phyloP scores from a whole-genome alignment of 2,888 invertebrate genomes.

The Drosophila yooni region DNA sequence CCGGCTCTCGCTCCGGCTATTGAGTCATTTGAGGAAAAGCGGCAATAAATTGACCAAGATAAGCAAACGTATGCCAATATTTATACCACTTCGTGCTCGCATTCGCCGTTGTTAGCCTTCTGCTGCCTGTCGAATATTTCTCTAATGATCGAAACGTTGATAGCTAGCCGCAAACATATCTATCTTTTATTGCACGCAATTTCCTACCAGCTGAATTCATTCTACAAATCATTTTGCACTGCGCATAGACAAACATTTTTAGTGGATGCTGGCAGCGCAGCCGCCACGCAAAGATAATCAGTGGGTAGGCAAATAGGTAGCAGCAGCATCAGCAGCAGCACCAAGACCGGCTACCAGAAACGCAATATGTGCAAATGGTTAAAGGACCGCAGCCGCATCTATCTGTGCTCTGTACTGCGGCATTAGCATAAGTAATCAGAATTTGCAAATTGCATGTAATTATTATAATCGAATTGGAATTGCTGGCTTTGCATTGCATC shows the following conservation, averaged over 20 bases:
- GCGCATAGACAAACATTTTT: conserved; percentile 64
- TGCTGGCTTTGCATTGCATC: conserved; percentile 13
- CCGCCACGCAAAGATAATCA: conserved; percentile 65
- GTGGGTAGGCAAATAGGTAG: conserved; percentile 56
- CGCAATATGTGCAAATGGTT: conserved; percentile 21
- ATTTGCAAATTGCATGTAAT: conserved; percentile 54
- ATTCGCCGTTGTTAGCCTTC: conserved; percentile 30
- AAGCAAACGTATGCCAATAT: conserved; percentile 64
- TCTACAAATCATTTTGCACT: conserved; percentile 67
- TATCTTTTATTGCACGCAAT: conserved; percentile 78
- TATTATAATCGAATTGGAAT: conserved; percentile 38
- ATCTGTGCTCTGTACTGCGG: conserved; percentile 30
- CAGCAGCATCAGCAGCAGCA: conserved; percentile 22
- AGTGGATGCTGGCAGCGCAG: conserved; percentile 40
- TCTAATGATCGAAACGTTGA: conserved; percentile 72
- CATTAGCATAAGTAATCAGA: conserved; percentile 67
- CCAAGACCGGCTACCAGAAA: conserved; percentile 56
- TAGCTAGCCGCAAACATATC: conserved; percentile 73
- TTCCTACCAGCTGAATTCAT: conserved; percentile 68
- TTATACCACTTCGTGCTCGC: conserved; percentile 49
- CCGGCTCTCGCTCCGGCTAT: conserved; percentile 39
- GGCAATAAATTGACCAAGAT: conserved; percentile 74
- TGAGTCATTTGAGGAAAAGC: conserved; percentile 76
- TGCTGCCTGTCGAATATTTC: conserved; percentile 56
- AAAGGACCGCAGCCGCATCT: conserved; percentile 37